These are phyloP conservation scores for Pristionchus maxplancki DNA, from an alignment of 2,888 invertebrate species.

Conservation along the genomic window DNA sequence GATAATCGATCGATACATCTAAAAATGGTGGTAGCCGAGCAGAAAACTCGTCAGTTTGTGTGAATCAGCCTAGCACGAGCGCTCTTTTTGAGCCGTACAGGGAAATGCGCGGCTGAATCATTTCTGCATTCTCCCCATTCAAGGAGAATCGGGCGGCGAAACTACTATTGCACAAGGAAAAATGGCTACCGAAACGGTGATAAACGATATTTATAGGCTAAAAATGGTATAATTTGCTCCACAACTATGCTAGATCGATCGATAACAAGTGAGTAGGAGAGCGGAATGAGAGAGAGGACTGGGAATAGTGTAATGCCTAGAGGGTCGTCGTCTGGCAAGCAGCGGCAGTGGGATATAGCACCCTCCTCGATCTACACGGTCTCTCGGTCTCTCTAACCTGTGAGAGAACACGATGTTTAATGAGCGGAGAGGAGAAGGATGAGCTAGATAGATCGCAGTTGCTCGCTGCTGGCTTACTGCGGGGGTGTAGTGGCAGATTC, in stretches of 20 bases:
- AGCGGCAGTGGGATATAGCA: neutral
- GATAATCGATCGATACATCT: neutral
- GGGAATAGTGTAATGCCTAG: slow-evolving; percentile 1
- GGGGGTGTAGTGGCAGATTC: neutral
- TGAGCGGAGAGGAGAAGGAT: neutral
- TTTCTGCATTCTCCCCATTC: neutral
- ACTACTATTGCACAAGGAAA: neutral
- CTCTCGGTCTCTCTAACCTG: neutral
- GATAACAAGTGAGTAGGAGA: slow-evolving; percentile 39
- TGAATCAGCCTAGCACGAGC: neutral
- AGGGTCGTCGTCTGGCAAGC: neutral
- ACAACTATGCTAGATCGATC: neutral
- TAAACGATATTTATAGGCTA: neutral
- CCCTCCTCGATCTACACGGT: no score
- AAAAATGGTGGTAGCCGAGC: neutral
- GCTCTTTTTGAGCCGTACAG: neutral
- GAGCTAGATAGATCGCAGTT: neutral
- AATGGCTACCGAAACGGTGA: neutral
- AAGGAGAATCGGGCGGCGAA: neutral
- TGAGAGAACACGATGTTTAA: neutral
- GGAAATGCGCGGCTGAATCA: neutral
- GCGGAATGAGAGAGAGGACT: neutral
- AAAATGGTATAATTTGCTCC: neutral
- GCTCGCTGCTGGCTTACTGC: no score
- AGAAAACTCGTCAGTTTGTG: neutral